Evolutionary conservation across 92 coral and sea anemone genomes (phyloP), one percentile per base, ranked within the genome.

Genomic region (Epizoanthus stellaris): DNA sequence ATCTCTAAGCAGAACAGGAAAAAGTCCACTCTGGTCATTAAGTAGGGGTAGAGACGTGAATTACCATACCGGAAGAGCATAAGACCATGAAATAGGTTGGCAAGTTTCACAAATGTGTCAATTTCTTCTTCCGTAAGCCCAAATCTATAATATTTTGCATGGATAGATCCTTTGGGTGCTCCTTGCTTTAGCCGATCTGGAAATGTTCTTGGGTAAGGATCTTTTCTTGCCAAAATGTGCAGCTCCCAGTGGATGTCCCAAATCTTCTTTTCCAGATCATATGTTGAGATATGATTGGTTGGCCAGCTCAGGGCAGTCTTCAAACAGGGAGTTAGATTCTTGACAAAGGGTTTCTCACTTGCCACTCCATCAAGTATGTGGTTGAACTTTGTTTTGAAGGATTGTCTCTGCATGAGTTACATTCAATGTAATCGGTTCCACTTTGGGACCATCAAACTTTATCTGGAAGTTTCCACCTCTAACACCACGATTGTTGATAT

Each of bases 1-100:
- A 34, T 84, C 69, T 69, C 53, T 52, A 12, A 86, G 86, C 39
- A 81, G 52, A 58, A 81, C 30, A 34, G 90, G 87, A 39, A 81
- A 30, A 81, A 70, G 77, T 87, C 90, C 5, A 87, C 80, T 47
- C 87, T 73, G 20, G 85, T 87, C 80, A 87, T 87, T 43, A 87
- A 20, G 47, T 87, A 87, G 23, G 87, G 90, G n/a, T 59, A 67
- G 25, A 87, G 52, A 19, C 80, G 73, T 8, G 86, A 57, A 16
- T 70, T 75, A 0, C 90, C 90, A 81, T 87, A 87, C 20, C 90
- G 69, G 30, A 75, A 76, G 60, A 64, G 63, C 65, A 76, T 85
- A 15, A 85, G 63, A 14, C 73, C 88, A 85, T 85, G 88, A 58
- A 63, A 53, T 36, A 82, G 69, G 49, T 82, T 70, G 43, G 66